Evolutionary conservation across 2,797 vertebrate species (phyloP).

Genomic region (Centroberyx gerrardi): DNA sequence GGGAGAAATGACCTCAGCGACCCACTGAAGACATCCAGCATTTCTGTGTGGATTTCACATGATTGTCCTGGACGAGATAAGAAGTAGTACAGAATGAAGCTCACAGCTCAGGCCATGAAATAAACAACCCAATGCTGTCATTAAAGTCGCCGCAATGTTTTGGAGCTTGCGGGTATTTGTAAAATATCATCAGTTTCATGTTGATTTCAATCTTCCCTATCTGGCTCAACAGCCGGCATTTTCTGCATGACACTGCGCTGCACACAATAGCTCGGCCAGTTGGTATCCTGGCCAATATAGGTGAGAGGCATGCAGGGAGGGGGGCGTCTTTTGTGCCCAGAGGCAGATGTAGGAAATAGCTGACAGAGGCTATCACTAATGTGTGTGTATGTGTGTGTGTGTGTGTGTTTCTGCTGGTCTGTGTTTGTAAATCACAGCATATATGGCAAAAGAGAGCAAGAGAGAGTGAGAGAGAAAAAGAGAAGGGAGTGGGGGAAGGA

Average conservation of each 20-base stretch:
- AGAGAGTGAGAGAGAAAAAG: constrained; percentile 51
- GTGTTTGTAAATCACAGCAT: constrained; percentile 76
- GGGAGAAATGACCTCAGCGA: constrained; percentile 50
- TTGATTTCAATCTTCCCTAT: constrained; percentile 58
- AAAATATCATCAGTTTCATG: constrained; percentile 56
- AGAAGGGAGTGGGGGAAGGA: constrained; percentile 5
- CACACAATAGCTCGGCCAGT: constrained; percentile 28
- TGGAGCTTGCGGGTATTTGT: constrained; percentile 20
- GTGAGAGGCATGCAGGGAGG: constrained; percentile 62
- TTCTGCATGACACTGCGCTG: constrained; percentile 5
- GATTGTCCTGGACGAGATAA: constrained; percentile 45
- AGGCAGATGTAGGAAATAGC: constrained; percentile 82
- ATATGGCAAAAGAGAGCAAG: background rate
- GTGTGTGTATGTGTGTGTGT: constrained; percentile 49
- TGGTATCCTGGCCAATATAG: constrained; percentile 51
- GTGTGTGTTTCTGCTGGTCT: constrained; percentile 66
- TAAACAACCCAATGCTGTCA: constrained; percentile 27
- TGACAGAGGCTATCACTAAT: constrained; percentile 77
- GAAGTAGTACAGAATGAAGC: constrained; percentile 35
- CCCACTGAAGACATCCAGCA: constrained; percentile 24
- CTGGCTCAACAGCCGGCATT: constrained; percentile 41
- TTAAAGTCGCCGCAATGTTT: constrained; percentile 37
- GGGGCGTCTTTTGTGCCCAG: constrained; percentile 67
- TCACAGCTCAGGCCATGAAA: constrained; percentile 34
- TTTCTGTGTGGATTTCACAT: constrained; percentile 25